Evolutionary conservation across 2,113 vertebrate species (phyloP).

Genomic region (Cheirogaleus medius): DNA sequence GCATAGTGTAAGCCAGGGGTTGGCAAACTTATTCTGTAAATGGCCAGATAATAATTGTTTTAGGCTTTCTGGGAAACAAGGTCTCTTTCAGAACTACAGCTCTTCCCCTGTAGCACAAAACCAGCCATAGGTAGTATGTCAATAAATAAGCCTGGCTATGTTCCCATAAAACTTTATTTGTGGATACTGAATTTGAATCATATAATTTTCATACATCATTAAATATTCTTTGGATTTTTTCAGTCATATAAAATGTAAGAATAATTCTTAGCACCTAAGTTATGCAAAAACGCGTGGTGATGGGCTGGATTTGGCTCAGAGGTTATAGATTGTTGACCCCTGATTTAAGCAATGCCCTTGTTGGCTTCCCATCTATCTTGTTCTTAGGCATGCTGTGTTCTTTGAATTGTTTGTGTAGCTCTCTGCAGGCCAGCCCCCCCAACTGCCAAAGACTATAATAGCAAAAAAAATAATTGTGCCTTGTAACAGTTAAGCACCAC

Average conservation of each 20-base stretch:
- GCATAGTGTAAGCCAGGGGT: not conserved
- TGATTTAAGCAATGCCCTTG: not conserved
- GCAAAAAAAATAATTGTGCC: not conserved
- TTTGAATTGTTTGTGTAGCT: not conserved
- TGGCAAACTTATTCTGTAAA: not conserved
- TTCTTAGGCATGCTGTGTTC: not conserved
- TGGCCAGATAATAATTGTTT: not conserved
- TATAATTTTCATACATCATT: not conserved
- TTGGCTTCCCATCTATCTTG: not conserved
- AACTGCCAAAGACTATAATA: not conserved
- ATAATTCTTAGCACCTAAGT: not conserved
- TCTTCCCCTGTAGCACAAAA: not conserved
- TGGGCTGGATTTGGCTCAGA: not conserved
- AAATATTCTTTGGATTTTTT: not conserved
- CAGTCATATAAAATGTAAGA: not conserved
- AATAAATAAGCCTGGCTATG: not conserved
- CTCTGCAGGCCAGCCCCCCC: not conserved
- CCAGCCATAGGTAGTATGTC: not conserved
- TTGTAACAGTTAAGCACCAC: not conserved
- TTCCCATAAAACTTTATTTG: constrained; percentile 18
- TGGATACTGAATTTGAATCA: not conserved
- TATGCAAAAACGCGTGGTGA: not conserved
- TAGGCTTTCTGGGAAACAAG: not conserved
- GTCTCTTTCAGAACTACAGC: not conserved
- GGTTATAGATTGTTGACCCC: not conserved